phyloP scores from a whole-genome alignment of 92 coral and sea anemone genomes.

The Diadumene lineata region DNA sequence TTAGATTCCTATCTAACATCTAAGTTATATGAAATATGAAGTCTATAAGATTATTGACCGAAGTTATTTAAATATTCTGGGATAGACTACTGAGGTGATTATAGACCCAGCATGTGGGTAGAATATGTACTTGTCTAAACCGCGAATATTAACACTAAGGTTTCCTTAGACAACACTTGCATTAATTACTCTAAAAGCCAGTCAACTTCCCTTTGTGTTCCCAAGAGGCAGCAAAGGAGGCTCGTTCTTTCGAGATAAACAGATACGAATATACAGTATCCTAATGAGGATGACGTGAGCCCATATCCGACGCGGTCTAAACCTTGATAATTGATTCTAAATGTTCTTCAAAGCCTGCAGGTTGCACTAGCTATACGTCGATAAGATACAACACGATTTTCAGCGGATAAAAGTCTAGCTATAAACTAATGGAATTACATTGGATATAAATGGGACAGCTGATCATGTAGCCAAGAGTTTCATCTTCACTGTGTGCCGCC shows the following conservation, averaged over 20 bases:
- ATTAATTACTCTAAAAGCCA: background rate
- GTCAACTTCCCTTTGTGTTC: slow-evolving; percentile 11
- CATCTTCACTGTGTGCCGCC: background rate
- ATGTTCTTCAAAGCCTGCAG: slow-evolving; percentile 4
- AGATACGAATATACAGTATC: background rate
- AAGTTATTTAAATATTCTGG: background rate
- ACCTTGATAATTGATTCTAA: slow-evolving; percentile 6
- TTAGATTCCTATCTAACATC: slow-evolving; percentile 1
- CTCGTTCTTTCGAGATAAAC: slow-evolving; percentile 23
- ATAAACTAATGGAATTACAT: background rate
- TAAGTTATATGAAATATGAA: background rate
- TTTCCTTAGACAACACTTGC: slow-evolving; percentile 12
- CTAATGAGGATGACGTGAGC: slow-evolving; percentile 17
- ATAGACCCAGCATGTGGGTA: background rate
- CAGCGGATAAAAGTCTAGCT: background rate
- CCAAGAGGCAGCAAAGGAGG: slow-evolving; percentile 16
- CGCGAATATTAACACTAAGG: slow-evolving; percentile 16
- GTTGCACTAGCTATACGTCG: background rate
- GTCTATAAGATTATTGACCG: background rate
- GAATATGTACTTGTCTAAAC: slow-evolving; percentile 16
- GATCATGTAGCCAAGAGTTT: background rate
- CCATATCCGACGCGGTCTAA: slow-evolving; percentile 1
- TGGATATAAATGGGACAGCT: too few species aligned
- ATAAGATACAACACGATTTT: slow-evolving; percentile 4
- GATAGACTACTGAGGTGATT: background rate